These are phyloP conservation scores for Cladorhizidae sp. DNA, from an alignment of 37 sponge, comb jelly and placozoan genomes.

Conservation along the genomic window DNA sequence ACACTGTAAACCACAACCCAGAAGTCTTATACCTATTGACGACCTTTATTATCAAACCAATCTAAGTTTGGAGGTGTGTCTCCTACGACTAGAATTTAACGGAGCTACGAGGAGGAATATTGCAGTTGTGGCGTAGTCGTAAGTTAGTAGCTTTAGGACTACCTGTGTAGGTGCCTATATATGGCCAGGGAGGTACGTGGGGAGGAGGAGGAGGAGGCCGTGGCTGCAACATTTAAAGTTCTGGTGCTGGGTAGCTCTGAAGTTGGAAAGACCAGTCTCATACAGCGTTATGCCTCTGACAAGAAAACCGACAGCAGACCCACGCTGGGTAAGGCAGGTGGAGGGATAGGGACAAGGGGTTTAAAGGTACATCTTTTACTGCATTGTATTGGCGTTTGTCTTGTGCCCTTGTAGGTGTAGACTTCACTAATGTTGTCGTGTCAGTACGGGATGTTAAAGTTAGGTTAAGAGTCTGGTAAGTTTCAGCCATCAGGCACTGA, in stretches of 20 bases:
- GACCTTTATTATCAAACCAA: no score
- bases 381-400: no score
- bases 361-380: neutral
- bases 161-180: no score
- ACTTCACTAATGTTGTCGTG: slow-evolving; percentile 58
- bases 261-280: slow-evolving; percentile 83
- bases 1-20: no score
- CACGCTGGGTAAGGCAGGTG: slow-evolving; percentile 51
- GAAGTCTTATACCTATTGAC: no score
- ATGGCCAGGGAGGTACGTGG: no score
- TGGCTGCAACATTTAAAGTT: slow-evolving; percentile 64
- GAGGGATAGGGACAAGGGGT: neutral
- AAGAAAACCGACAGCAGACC: neutral
- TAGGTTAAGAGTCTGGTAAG: slow-evolving; percentile 77
- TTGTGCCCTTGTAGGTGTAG: slow-evolving; percentile 39
- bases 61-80: no score
- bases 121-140: no score
- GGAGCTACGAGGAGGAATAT: no score
- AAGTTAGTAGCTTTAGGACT: no score
- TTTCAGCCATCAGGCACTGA: neutral
- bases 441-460: slow-evolving; percentile 58
- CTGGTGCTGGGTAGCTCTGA: slow-evolving; percentile 63
- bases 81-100: no score
- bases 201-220: slow-evolving; percentile 26
- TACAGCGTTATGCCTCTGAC: slow-evolving; percentile 34